A percentile compares a stretch with the other conserved stretches of the same genome.
phyloP scores from a whole-genome alignment of 2,888 invertebrate species.

The Barypeithes pellucidus region DNA sequence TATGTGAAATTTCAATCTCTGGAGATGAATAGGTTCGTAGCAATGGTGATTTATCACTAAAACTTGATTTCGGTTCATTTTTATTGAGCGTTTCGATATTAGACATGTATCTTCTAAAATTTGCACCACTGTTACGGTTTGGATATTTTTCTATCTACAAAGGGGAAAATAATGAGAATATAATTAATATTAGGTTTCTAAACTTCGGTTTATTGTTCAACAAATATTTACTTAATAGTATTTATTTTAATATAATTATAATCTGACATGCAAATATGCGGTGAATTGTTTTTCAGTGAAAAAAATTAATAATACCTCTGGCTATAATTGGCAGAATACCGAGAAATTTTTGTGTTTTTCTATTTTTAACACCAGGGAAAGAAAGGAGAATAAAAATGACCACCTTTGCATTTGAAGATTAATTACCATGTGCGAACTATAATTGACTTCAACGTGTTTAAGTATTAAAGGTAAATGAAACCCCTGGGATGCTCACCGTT shows the following conservation, averaged over 20 bases:
- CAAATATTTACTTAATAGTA: background rate
- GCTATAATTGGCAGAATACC: conserved; percentile 12
- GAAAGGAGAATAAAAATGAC: background rate
- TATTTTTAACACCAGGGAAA: conserved; percentile 11
- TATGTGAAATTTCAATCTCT: conserved; percentile 28
- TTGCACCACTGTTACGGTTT: background rate
- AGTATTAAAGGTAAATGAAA: background rate
- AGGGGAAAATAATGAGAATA: background rate
- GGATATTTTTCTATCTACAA: background rate
- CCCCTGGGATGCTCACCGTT: background rate
- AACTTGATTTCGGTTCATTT: conserved; percentile 27
- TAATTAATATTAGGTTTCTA: background rate
- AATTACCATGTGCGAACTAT: background rate
- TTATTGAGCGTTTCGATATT: conserved; percentile 26
- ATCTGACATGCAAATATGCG: background rate
- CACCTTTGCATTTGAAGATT: no score
- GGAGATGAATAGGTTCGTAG: conserved; percentile 39
- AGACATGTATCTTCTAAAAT: conserved; percentile 31
- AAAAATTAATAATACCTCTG: conserved; percentile 19
- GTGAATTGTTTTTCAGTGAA: background rate
- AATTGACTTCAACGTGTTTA: no score
- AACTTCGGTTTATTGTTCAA: background rate
- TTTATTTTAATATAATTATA: background rate
- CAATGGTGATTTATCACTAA: conserved; percentile 37
- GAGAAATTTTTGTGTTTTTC: conserved; percentile 11